Evolutionary conservation across 1,140 invertebrate species (phyloP).

Genomic region (Littorina saxatilis): DNA sequence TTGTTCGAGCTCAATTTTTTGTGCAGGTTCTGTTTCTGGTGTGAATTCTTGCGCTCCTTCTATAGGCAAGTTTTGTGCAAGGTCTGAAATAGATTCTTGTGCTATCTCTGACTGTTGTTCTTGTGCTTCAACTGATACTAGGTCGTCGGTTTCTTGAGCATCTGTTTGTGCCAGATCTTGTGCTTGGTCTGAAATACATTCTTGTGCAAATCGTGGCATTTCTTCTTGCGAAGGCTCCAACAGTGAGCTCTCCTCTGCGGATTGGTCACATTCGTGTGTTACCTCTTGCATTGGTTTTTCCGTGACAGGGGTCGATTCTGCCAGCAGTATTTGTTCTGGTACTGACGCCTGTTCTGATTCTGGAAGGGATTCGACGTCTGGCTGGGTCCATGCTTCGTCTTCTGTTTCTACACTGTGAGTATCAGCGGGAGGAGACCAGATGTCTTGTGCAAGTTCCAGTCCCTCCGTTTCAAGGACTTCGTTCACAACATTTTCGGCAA

Average conservation of each 20-base stretch:
- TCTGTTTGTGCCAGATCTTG: background rate
- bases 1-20: too few relatives aligned
- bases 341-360: background rate
- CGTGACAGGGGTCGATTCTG: background rate
- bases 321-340: background rate
- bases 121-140: too few relatives aligned
- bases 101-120: too few relatives aligned
- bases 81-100: too few relatives aligned
- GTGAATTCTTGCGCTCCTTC: too few relatives aligned
- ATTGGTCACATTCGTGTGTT: background rate
- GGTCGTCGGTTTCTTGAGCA: background rate
- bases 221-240: too few relatives aligned
- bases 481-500: slow-evolving; percentile 16
- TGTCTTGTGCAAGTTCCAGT: background rate
- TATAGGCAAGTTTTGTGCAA: too few relatives aligned
- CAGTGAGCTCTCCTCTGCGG: background rate
- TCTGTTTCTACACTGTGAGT: background rate
- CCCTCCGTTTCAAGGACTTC: slow-evolving; percentile 25
- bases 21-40: too few relatives aligned
- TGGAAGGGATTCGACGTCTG: too few relatives aligned
- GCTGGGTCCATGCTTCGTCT: background rate
- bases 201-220: background rate
- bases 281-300: background rate
- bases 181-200: background rate
- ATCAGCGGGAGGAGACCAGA: background rate